Conservation (phyloP, 2,113 vertebrate genomes). For the Phaethon lepturus region DNA sequence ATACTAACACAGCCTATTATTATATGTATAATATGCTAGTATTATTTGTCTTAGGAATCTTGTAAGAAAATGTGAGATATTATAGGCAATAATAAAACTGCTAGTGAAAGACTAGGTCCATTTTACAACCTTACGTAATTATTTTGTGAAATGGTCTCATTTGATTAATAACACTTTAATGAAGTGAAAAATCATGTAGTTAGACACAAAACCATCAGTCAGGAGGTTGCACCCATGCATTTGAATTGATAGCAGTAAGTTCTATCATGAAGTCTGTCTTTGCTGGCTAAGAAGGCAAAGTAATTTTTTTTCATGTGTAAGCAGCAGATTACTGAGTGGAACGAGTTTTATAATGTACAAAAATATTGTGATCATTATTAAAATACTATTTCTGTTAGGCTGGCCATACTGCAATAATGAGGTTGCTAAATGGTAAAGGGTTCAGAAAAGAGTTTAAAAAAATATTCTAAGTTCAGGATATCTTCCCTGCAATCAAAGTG, state of each 20-base stretch:
- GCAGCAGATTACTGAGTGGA: background rate
- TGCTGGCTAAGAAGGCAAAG: background rate
- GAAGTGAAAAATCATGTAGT: background rate
- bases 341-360: background rate
- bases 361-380: background rate
- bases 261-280: background rate
- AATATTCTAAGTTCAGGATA: background rate
- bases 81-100: background rate
- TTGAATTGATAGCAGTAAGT: background rate
- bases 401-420: background rate
- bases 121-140: background rate
- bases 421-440: background rate
- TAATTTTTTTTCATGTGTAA: background rate
- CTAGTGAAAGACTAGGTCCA: background rate
- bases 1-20: background rate
- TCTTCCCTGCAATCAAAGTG: background rate
- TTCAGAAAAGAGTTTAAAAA: background rate
- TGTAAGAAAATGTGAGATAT: background rate
- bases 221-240: background rate
- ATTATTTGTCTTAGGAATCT: background rate
- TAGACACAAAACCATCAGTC: background rate
- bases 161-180: background rate
- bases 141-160: background rate
- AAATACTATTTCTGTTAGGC: background rate
- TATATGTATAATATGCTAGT: background rate